phyloP scores from a whole-genome alignment of 1,140 invertebrate genomes.

The Anoplophora glabripennis region DNA sequence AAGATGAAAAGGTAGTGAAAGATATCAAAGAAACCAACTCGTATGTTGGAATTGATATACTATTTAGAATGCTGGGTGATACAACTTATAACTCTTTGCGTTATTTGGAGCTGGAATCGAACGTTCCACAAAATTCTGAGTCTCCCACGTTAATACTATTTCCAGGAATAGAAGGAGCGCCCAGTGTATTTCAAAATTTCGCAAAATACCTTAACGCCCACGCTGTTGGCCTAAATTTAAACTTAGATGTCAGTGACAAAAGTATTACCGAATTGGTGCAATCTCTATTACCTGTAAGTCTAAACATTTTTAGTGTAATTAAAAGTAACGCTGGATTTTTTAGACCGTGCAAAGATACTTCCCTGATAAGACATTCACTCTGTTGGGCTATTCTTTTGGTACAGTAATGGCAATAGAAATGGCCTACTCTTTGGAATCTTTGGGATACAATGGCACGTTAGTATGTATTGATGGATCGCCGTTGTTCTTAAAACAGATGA shows the following conservation, averaged over 20 bases:
- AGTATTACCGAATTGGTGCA: slow-evolving; percentile 46
- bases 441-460: too few relatives aligned
- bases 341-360: too few relatives aligned
- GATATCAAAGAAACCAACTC: background rate
- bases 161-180: slow-evolving; percentile 77
- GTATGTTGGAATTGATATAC: background rate
- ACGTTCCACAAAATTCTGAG: background rate
- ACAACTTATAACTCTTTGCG: background rate
- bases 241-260: slow-evolving; percentile 44
- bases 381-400: too few relatives aligned
- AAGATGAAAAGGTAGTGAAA: background rate
- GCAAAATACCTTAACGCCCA: slow-evolving; percentile 59
- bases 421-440: too few relatives aligned
- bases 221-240: slow-evolving; percentile 64
- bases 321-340: too few relatives aligned
- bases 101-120: background rate
- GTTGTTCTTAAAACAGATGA: too few relatives aligned
- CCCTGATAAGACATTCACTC: too few relatives aligned
- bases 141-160: slow-evolving; percentile 63
- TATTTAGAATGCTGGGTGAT: background rate
- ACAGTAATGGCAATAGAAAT: too few relatives aligned
- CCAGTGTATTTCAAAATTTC: slow-evolving; percentile 57
- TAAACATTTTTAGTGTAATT: too few relatives aligned
- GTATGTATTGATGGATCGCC: too few relatives aligned
- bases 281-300: slow-evolving; percentile 48